Evolutionary conservation across 2,888 invertebrate genomes (phyloP).

Genomic region (Cinara cedri): DNA sequence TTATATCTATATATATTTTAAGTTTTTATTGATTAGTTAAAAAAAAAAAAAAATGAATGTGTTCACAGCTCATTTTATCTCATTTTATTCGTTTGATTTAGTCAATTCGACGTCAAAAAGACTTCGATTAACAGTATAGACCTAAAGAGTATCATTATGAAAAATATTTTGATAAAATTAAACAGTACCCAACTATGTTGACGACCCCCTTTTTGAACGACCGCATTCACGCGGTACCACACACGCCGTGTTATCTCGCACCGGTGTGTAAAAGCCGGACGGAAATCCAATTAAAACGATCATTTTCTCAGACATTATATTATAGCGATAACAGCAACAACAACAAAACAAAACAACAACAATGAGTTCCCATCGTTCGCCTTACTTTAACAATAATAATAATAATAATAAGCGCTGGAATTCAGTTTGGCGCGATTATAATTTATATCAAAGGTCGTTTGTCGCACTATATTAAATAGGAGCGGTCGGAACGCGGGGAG

Average conservation of each 20-base stretch:
- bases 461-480: conserved; percentile 29
- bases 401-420: conserved; percentile 46
- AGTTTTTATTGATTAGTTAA: too few species aligned
- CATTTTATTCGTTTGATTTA: too few species aligned
- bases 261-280: conserved; percentile 11
- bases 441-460: conserved; percentile 51
- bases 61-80: too few species aligned
- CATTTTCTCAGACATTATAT: conserved; percentile 34
- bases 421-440: conserved; percentile 48
- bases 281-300: conserved; percentile 56
- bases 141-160: too few species aligned
- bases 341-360: not conserved
- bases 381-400: conserved; percentile 37
- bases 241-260: conserved; percentile 40
- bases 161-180: too few species aligned
- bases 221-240: conserved; percentile 4
- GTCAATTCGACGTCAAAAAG: too few species aligned
- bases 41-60: too few species aligned
- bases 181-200: too few species aligned
- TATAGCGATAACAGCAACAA: conserved; percentile 38
- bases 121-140: too few species aligned
- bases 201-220: not conserved
- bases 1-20: too few species aligned
- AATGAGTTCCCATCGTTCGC: conserved; percentile 1
- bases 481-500: not conserved